Percentiles rank a stretch among this genome's conserved stretches.
phyloP scores from a whole-genome alignment of 2,797 vertebrate species.

The Hephaestus fuliginosus region DNA sequence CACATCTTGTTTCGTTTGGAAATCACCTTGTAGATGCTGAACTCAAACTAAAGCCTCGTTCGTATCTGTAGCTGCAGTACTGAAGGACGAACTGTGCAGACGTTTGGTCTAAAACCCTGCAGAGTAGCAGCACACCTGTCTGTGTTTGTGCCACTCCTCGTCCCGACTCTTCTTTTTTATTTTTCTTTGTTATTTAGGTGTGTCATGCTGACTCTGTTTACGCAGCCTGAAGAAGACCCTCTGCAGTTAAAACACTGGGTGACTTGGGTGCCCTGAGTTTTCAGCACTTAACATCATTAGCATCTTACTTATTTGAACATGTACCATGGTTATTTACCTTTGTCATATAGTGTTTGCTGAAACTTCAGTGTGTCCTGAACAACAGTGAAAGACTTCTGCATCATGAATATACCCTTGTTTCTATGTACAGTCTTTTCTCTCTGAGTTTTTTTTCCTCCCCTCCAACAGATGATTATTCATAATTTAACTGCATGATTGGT shows the following conservation, averaged over 20 bases:
- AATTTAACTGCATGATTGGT: background rate
- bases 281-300: background rate
- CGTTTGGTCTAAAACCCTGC: background rate
- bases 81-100: background rate
- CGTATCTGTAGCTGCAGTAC: background rate
- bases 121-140: background rate
- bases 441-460: background rate
- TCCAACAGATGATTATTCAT: background rate
- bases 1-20: background rate
- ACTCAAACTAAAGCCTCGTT: background rate
- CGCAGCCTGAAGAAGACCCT: conserved; percentile 30
- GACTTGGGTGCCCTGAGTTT: background rate
- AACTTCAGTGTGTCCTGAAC: background rate
- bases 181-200: conserved; percentile 33
- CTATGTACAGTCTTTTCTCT: background rate
- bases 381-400: background rate
- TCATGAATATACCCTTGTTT: background rate
- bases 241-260: background rate
- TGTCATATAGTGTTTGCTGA: background rate
- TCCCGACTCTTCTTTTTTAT: background rate
- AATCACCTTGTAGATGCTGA: background rate
- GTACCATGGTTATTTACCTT: background rate
- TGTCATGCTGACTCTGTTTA: conserved; percentile 9
- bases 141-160: conserved; percentile 15
- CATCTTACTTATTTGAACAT: conserved; percentile 7